Evolutionary conservation across 2,888 invertebrate genomes (phyloP), one percentile per base, ranked within the genome.

Genomic region (Panzeria rudis): DNA sequence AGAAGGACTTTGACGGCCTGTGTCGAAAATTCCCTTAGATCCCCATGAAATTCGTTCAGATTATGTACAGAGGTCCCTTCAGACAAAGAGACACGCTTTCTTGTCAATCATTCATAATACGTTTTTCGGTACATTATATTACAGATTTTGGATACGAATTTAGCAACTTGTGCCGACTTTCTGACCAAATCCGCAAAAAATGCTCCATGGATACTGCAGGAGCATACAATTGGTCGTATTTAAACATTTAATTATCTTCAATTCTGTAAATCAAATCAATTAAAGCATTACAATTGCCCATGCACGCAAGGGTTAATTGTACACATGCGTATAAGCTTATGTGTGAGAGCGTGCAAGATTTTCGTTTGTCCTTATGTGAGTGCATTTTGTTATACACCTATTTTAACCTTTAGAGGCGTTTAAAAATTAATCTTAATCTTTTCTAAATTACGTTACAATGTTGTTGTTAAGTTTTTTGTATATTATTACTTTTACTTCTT

Each of bases 381-480:
- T 59, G 35, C 38, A 50, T 77, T 77, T 56, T 54, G 44, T 64
- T 75, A 41, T 71, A 50, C 50, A 81, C 62, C 81, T 76, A 77
- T 68, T 77, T 84, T 80, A 84, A 84, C 84, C 84, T 84, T 84
- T 73, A 87, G 83, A 88, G 88, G 88, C 87, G 87, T 87, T 87
- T 81, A 86, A 87, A 88, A 87, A 87, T 87, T 88, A 88, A 88
- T 88, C 87, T 88, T 88, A 87, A 87, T 87, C 87, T 88, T 86
- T 86, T 88, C 87, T 86, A 87, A 87, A 87, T 87, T 87, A 86
- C 87, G 86, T 83, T 86, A 87, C 85, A 83, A 80, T 86, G 85
- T 85, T 84, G 86, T 86, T 84, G 52, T 71, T 44, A 72, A 66
- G 25, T 83, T 73, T 52, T 86, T 59, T 59, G 1, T 54, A 6